Base-by-base conservation (phyloP, 2,113 vertebrate genomes). In the Baryphthengus martii region DNA sequence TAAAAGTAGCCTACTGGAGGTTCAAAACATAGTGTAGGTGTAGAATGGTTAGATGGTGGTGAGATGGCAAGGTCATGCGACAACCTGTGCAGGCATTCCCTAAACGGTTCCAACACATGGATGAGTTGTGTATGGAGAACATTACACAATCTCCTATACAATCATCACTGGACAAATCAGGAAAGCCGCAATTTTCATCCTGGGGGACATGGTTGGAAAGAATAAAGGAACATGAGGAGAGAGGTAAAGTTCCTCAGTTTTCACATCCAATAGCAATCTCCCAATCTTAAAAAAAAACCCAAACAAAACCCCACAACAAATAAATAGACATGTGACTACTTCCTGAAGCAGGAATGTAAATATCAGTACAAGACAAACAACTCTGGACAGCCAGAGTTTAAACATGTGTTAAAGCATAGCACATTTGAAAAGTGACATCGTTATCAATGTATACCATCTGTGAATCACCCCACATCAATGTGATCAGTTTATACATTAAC, bases 361-460 rank as follows among this genome's bases (percentile, higher is more conserved):
- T 75, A 82, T 47, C 50, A 92, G 37, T 88, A 94, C 12, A 83
- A 56, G 78, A 90, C 66, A 95, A 93, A 86, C n/a, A 80, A 52
- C 88, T 94, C 85, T 58, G 52, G 52, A 86, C 42, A 79, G 71
- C 21, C 95, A 97, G 95, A 95, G 83, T 84, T 89, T 76, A 85
- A 94, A 73, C 1, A 1, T 17, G 19, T 72, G 58, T 89, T 88
- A 93, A 96, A 94, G 75, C 67, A 50, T 1, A 81, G 72, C 70
- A 26, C 40, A 65, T 82, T 77, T 56, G 62, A 95, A 84, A 93
- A 78, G 49, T 85, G 89, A 61, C 53, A 75, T 2, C 10, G 18
- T 86, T 86, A 56, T 55, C 55, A 73, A 42, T 17, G 56, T 37
- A 68, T 52, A 73, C 33, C 17, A 39, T 47, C 75, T 92, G 82